Evolutionary conservation across 1,140 invertebrate genomes (phyloP), one percentile per base, ranked within the genome.

Genomic region (Batillaria attramentaria): DNA sequence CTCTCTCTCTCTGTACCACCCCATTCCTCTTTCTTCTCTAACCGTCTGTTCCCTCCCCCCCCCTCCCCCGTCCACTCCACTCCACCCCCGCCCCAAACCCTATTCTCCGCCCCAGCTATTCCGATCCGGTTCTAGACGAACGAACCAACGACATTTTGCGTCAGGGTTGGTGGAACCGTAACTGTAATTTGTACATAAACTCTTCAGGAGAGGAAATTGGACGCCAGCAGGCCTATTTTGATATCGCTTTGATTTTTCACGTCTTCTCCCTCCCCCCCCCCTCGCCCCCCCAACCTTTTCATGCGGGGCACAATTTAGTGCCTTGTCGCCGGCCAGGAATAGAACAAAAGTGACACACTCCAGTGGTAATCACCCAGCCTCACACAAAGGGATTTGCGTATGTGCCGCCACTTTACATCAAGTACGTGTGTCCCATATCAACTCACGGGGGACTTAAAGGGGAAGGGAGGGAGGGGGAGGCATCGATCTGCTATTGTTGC

Each of bases 101-200:
- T n/a, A n/a, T n/a, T n/a, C n/a, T n/a, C n/a, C n/a, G n/a, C n/a
- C n/a, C n/a, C n/a, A n/a, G n/a, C n/a, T n/a, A n/a, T n/a, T n/a
- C n/a, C n/a, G n/a, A n/a, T n/a, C n/a, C n/a, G n/a, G n/a, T n/a
- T n/a, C n/a, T n/a, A n/a, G n/a, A n/a, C n/a, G n/a, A n/a, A n/a
- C n/a, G n/a, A n/a, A n/a, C n/a, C n/a, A n/a, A n/a, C 68, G 57
- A 28, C 31, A 8, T 60, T 60, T 60, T 20, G 57, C 57, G 31
- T 60, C 57, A 60, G 24, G 24, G 24, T 60, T 60, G 4, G 16
- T 39, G n/a, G n/a, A 42, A 31, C 41, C 28, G 20, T 70, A 31
- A 28, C 57, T 42, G 57, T 75, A 42, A 62, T 75, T 75, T 75
- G 73, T 75, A 75, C 57, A 75, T 60, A 62, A 62, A 75, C 54